Evolutionary conservation across 2,797 vertebrate genomes (phyloP).

Genomic region (Knipowitschia caucasica): DNA sequence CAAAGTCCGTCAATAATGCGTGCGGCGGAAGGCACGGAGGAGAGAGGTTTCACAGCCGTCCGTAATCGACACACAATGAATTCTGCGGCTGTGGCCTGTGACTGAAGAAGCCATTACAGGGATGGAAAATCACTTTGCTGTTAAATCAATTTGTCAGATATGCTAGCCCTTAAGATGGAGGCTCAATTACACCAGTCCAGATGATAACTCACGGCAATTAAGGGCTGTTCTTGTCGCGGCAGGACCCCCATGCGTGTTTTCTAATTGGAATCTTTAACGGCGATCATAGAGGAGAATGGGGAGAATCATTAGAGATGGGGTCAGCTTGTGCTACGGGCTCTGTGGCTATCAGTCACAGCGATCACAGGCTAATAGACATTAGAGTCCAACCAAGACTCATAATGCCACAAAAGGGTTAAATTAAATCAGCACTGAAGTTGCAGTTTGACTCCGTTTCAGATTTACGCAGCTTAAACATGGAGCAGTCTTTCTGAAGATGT

Average conservation of each 20-base stretch:
- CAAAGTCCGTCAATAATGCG: conserved; percentile 16
- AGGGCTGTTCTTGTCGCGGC: conserved; percentile 62
- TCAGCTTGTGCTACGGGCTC: conserved; percentile 67
- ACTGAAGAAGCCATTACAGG: conserved; percentile 70
- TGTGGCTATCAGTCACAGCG: conserved; percentile 59
- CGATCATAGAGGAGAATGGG: conserved; percentile 70
- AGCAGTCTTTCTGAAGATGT: too few relatives aligned
- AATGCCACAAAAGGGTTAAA: neutral
- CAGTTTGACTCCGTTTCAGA: too few relatives aligned
- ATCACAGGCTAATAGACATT: conserved; percentile 73
- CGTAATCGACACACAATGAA: conserved; percentile 71
- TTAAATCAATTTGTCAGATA: conserved; percentile 82
- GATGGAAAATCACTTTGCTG: conserved; percentile 73
- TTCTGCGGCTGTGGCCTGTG: conserved; percentile 53
- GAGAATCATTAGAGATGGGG: conserved; percentile 71
- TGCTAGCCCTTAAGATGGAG: conserved; percentile 71
- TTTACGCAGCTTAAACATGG: too few relatives aligned
- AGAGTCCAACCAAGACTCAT: conserved; percentile 62
- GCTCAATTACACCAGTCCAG: conserved; percentile 73
- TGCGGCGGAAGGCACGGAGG: conserved; percentile 41
- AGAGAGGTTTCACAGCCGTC: conserved; percentile 48
- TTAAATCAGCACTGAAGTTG: too few relatives aligned
- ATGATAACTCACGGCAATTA: conserved; percentile 79
- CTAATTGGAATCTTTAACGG: conserved; percentile 73
- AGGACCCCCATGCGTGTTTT: conserved; percentile 63